Evolutionary conservation across 1,140 invertebrate species (phyloP).

Genomic region (Cotesia chilonis): DNA sequence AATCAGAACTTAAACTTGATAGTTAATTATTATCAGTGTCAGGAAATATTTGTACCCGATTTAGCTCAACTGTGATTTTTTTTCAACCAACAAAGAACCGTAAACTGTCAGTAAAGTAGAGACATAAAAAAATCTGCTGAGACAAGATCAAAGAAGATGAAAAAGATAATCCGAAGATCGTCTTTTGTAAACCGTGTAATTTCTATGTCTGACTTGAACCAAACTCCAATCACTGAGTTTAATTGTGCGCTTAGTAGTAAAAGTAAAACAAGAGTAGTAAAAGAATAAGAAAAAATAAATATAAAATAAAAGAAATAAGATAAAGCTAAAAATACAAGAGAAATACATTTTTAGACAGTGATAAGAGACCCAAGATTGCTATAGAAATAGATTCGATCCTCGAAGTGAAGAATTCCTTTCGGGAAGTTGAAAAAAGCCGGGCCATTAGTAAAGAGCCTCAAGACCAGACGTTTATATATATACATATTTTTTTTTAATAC

Average conservation of each 20-base stretch:
- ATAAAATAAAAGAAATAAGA: neutral
- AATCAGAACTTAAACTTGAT: too few species aligned
- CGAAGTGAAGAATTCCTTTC: slow-evolving; percentile 6
- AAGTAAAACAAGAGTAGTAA: neutral
- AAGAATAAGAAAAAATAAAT: neutral
- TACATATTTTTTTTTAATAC: too few species aligned
- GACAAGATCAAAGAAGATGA: slow-evolving; percentile 19
- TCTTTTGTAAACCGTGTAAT: neutral
- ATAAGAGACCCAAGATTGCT: slow-evolving; percentile 17
- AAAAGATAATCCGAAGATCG: neutral
- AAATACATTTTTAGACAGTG: neutral
- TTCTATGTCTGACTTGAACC: slow-evolving; percentile 30
- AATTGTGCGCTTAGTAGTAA: neutral
- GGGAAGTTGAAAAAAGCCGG: slow-evolving; percentile 20
- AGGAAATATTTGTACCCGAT: too few species aligned
- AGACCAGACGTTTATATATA: too few species aligned
- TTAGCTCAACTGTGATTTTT: neutral
- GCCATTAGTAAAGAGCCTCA: slow-evolving; percentile 21
- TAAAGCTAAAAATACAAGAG: neutral
- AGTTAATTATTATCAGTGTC: too few species aligned
- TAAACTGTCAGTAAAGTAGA: neutral
- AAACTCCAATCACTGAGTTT: slow-evolving; percentile 18
- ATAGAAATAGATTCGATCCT: neutral
- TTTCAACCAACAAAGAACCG: neutral
- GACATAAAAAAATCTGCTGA: neutral